These are phyloP conservation scores for Ceratothoa steindachneri DNA, from an alignment of 2,888 invertebrate species.

Conservation along the genomic window DNA sequence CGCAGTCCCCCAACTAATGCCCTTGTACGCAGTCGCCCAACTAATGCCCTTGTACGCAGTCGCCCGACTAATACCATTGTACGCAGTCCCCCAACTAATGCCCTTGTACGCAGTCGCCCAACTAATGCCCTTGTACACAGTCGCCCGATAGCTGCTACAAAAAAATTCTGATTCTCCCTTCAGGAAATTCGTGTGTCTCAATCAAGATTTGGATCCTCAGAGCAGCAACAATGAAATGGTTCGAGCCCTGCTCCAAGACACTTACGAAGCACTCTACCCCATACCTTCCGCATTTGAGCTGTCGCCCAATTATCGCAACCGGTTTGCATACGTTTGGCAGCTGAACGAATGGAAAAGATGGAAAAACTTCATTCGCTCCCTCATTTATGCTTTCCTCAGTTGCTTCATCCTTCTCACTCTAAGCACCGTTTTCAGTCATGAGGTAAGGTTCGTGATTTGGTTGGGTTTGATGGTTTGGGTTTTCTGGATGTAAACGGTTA, in stretches of 20 bases:
- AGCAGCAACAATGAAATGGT: conserved; percentile 60
- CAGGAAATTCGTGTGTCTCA: conserved; percentile 72
- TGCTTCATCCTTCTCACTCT: conserved; percentile 49
- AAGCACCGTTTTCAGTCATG: conserved; percentile 49
- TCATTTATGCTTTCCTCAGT: conserved; percentile 49
- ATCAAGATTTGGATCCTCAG: conserved; percentile 68
- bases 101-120: too few species aligned
- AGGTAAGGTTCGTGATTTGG: conserved; percentile 48
- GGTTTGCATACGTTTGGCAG: conserved; percentile 62
- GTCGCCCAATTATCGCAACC: conserved; percentile 65
- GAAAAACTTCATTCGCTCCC: conserved; percentile 47
- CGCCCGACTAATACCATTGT: too few species aligned
- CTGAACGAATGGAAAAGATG: conserved; percentile 59
- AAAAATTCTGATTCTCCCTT: too few species aligned
- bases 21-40: too few species aligned
- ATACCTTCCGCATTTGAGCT: conserved; percentile 68
- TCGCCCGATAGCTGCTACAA: too few species aligned
- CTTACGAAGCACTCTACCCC: conserved; percentile 70
- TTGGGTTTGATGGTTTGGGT: too few species aligned
- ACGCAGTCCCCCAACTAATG: too few species aligned
- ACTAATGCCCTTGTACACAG: too few species aligned
- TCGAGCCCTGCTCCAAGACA: conserved; percentile 67
- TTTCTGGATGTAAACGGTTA: too few species aligned
- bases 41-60: too few species aligned
- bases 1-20: too few species aligned